Conservation (phyloP, 2,797 vertebrate species). For the Zalophus californianus region DNA sequence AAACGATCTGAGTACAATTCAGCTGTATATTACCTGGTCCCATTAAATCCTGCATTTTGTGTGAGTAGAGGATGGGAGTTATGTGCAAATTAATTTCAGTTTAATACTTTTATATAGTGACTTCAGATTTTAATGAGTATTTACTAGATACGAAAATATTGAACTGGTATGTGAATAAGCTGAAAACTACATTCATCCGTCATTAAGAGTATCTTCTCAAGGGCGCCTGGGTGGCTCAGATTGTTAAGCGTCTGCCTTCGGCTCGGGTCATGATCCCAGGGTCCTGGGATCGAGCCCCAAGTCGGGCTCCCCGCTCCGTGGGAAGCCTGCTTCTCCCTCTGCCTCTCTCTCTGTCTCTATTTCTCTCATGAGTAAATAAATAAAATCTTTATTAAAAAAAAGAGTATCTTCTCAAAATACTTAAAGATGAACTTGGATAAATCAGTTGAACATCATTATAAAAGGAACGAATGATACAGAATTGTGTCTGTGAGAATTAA, state of each 20-base stretch:
- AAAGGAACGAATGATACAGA: background rate
- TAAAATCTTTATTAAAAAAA: background rate
- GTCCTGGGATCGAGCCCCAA: no score
- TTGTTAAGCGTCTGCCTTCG: no score
- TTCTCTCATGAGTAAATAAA: no score
- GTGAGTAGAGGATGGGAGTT: background rate
- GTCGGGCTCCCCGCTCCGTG: no score
- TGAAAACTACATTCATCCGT: background rate
- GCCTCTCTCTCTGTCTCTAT: no score
- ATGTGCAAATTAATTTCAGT: conserved; percentile 44
- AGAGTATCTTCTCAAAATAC: background rate
- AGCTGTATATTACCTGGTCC: conserved; percentile 8
- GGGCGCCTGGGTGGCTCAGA: no score
- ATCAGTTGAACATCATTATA: background rate
- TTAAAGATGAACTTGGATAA: conserved; percentile 16
- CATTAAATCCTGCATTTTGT: conserved; percentile 48
- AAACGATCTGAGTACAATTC: conserved; percentile 58
- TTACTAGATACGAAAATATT: conserved; percentile 26
- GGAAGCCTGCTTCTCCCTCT: no score
- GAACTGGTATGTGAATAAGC: background rate
- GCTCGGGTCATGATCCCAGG: no score
- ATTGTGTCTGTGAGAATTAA: background rate
- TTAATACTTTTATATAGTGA: conserved; percentile 30
- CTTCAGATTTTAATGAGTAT: background rate
- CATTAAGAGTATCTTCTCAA: background rate